Conservation (phyloP, 2,888 invertebrate genomes). For the Acleris cristana region DNA sequence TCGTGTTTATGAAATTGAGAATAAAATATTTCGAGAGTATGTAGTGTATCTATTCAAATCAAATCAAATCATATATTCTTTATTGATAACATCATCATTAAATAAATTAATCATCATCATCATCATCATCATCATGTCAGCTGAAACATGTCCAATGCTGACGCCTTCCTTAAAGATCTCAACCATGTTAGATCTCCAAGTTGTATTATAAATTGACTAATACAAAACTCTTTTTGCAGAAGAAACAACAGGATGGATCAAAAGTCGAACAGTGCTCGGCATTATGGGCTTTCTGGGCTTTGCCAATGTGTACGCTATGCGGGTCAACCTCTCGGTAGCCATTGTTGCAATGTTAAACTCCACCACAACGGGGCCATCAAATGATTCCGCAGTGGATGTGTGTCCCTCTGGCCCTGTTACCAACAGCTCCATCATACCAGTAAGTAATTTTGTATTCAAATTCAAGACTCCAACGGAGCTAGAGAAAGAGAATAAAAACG, state of each 20-base stretch:
- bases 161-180: not conserved
- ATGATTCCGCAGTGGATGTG: slow-evolving; percentile 84
- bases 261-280: slow-evolving; percentile 90
- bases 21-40: too few species aligned
- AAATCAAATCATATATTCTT: too few species aligned
- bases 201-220: not conserved
- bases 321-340: slow-evolving; percentile 95
- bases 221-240: slow-evolving; percentile 62
- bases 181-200: too few species aligned
- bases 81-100: too few species aligned
- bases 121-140: too few species aligned
- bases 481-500: too few species aligned
- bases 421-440: slow-evolving; percentile 71
- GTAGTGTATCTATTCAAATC: too few species aligned
- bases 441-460: slow-evolving; percentile 52
- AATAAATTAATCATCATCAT: too few species aligned
- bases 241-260: slow-evolving; percentile 87
- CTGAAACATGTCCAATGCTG: too few species aligned
- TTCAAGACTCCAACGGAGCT: too few species aligned
- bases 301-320: slow-evolving; percentile 94
- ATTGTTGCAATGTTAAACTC: slow-evolving; percentile 97
- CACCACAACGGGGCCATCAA: slow-evolving; percentile 84
- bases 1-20: too few species aligned
- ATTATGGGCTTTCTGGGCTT: slow-evolving; percentile 94
- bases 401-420: slow-evolving; percentile 79